Evolutionary conservation across 2,113 vertebrate genomes (phyloP), one percentile per base, ranked within the genome.

Genomic region (Boleophthalmus pectinirostris): DNA sequence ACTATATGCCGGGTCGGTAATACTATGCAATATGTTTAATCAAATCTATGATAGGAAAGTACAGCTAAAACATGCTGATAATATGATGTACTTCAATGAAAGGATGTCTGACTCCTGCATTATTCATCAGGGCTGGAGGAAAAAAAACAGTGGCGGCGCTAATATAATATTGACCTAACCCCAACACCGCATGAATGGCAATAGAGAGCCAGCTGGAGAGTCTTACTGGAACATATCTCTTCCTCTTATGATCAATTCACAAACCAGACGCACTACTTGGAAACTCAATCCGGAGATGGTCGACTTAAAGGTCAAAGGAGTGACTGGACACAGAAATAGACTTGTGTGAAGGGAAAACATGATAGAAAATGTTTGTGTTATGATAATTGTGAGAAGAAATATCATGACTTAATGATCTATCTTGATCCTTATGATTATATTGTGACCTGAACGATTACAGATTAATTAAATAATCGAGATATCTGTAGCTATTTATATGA

Each of bases 91-190:
- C 89, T 87, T 87, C 83, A 90, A 91, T 82, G 74, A 89, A 83
- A 87, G 84, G 84, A 91, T 89, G 87, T 87, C 86, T 82, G 65
- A 87, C 82, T 74, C 85, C 86, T 93, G 82, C 89, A 93, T 92
- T 91, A 92, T 92, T 91, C 88, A 93, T 92, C 60, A 60, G 74
- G 70, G 82, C 76, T 85, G 88, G 87, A 29, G 88, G 86, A 33
- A 61, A 91, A 92, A 92, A 92, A 80, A 85, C 86, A 72, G 88
- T 89, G 90, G 88, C 82, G 71, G 85, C 85, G 88, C 88, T 91
- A 92, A 93, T 91, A 90, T 89, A 89, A 89, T 91, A 93, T 89
- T 92, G 89, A 93, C 88, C 90, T 87, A 85, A 89, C 85, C 87
- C 76, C 79, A 86, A 87, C 90, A 87, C 81, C 80, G 82, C 86